These are phyloP conservation scores for Amiota minor DNA, from an alignment of 2,888 invertebrate genomes.

Conservation along the genomic window DNA sequence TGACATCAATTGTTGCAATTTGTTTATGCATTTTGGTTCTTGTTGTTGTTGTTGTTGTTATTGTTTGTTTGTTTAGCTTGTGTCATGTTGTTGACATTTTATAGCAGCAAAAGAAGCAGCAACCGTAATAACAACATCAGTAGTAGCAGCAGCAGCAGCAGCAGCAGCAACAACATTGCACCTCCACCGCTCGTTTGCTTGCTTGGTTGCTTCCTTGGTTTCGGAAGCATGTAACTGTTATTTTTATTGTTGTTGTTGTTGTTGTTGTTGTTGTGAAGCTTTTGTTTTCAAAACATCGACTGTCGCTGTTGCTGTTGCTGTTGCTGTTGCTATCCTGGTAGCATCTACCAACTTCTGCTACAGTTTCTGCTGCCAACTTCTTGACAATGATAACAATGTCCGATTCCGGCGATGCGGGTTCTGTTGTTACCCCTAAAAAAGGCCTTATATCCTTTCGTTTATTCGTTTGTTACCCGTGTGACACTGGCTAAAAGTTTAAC, in stretches of 20 bases:
- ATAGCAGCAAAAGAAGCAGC: slow-evolving; percentile 48
- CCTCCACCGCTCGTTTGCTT: not conserved
- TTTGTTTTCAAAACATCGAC: slow-evolving; percentile 39
- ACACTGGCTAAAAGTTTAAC: not conserved
- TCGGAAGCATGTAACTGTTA: not conserved
- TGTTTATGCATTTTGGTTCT: slow-evolving; percentile 25
- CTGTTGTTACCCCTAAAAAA: slow-evolving; percentile 32
- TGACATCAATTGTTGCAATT: slow-evolving; percentile 28
- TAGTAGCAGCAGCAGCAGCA: not conserved
- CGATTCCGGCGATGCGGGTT: slow-evolving; percentile 9
- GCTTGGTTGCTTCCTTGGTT: not conserved
- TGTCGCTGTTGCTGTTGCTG: slow-evolving; percentile 52
- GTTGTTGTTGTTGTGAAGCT: not conserved
- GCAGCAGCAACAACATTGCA: not conserved
- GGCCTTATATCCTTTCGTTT: slow-evolving; percentile 24
- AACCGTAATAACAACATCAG: not conserved
- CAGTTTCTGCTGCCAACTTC: slow-evolving; percentile 17
- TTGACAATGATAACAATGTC: slow-evolving; percentile 23
- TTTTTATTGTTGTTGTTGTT: not conserved
- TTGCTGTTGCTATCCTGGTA: slow-evolving; percentile 8
- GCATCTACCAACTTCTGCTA: slow-evolving; percentile 31
- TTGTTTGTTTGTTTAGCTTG: slow-evolving; percentile 53
- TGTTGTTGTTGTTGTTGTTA: slow-evolving; percentile 31
- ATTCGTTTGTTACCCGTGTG: slow-evolving; percentile 24
- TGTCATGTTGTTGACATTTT: slow-evolving; percentile 63